These are phyloP conservation scores for Drosophila auraria DNA, from an alignment of 1,140 invertebrate genomes.

Conservation along the genomic window DNA sequence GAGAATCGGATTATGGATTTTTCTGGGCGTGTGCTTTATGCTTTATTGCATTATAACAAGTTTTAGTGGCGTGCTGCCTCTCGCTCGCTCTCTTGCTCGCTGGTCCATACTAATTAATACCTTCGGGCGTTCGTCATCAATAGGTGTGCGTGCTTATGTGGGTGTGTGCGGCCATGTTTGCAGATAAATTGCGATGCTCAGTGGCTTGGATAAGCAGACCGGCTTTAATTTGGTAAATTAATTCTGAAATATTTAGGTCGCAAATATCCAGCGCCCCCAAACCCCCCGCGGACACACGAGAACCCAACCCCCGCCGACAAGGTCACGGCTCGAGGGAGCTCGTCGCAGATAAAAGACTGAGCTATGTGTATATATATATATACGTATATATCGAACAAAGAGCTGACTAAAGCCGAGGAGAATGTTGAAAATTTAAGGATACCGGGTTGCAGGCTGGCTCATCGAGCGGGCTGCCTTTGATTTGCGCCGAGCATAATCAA, in stretches of 20 bases:
- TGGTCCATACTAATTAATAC: slow-evolving; percentile 79
- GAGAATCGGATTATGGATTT: slow-evolving; percentile 40
- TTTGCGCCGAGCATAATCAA: slow-evolving; percentile 74
- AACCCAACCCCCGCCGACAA: slow-evolving; percentile 40
- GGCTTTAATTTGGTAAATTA: slow-evolving; percentile 83
- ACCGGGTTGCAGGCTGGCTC: slow-evolving; percentile 1
- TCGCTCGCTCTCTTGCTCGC: slow-evolving; percentile 22
- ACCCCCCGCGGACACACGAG: slow-evolving; percentile 26
- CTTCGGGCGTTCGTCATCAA: slow-evolving; percentile 64
- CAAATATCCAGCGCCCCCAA: slow-evolving; percentile 51
- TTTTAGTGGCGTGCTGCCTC: slow-evolving; percentile 52
- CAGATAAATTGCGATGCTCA: slow-evolving; percentile 78
- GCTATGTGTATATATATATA: slow-evolving; percentile 14
- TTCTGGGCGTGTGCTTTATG: slow-evolving; percentile 33
- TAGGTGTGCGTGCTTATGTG: slow-evolving; percentile 30
- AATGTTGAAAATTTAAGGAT: slow-evolving; percentile 70
- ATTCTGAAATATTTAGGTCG: slow-evolving; percentile 81
- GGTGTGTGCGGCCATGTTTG: slow-evolving; percentile 59
- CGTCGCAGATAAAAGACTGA: slow-evolving; percentile 58
- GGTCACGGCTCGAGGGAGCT: slow-evolving; percentile 57
- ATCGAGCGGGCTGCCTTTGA: slow-evolving; percentile 58
- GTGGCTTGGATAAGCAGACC: slow-evolving; percentile 77
- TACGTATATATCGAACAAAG: slow-evolving; percentile 43
- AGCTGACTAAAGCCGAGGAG: slow-evolving; percentile 27
- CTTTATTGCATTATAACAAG: slow-evolving; percentile 67